Conservation (phyloP, 2,888 invertebrate species). For the Diaprepes abbreviatus region DNA sequence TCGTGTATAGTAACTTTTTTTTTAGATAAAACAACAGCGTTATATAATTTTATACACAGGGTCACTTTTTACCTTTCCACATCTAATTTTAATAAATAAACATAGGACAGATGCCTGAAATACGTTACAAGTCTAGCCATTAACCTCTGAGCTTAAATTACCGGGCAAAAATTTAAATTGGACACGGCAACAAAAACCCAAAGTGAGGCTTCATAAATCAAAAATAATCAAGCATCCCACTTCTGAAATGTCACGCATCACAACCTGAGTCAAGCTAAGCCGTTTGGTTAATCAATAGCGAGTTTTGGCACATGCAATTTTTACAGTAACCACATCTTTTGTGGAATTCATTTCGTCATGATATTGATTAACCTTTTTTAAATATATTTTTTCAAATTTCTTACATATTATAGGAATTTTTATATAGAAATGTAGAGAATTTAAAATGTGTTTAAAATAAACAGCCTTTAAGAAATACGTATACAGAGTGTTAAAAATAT, state of each 20-base stretch:
- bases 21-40: no score
- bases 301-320: slow-evolving; percentile 19
- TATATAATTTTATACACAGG: no score
- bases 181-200: slow-evolving; percentile 21
- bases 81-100: not conserved
- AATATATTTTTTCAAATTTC: no score
- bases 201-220: slow-evolving; percentile 39
- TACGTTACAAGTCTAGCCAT: not conserved
- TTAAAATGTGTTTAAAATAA: no score
- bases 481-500: no score
- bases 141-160: slow-evolving; percentile 10
- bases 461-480: no score
- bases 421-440: no score
- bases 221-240: slow-evolving; percentile 38
- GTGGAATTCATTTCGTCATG: no score
- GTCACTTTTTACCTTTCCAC: no score
- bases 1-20: no score
- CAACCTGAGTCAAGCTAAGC: slow-evolving; percentile 29
- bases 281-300: slow-evolving; percentile 22
- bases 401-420: no score
- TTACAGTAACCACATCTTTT: not conserved
- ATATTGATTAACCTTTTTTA: no score
- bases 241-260: slow-evolving; percentile 38
- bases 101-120: not conserved
- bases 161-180: slow-evolving; percentile 37